These are phyloP conservation scores for Pseudopipra pipra DNA, from an alignment of 2,113 vertebrate species.

Conservation along the genomic window DNA sequence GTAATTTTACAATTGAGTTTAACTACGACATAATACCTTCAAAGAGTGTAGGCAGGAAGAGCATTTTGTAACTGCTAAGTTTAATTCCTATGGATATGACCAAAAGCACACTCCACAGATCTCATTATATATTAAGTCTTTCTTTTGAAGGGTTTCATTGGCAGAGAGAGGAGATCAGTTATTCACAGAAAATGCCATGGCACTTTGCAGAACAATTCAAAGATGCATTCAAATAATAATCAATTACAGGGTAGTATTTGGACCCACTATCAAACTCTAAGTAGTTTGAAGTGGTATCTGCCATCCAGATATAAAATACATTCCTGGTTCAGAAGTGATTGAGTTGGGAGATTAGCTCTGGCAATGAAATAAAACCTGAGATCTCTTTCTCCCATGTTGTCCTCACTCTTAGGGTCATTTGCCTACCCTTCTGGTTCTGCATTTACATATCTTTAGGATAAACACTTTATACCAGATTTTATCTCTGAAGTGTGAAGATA, in stretches of 20 bases:
- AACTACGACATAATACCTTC: background rate
- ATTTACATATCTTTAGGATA: conserved; percentile 61
- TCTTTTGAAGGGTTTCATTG: background rate
- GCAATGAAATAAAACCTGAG: background rate
- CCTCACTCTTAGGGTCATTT: background rate
- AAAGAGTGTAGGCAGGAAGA: background rate
- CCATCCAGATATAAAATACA: background rate
- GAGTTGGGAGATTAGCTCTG: background rate
- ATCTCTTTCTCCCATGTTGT: background rate
- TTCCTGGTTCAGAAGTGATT: background rate
- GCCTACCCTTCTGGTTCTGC: conserved; percentile 26
- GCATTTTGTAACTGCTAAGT: background rate
- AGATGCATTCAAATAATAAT: background rate
- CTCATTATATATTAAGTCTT: background rate
- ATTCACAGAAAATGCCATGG: background rate
- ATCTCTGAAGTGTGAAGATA: conserved; percentile 49
- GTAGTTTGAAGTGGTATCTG: background rate
- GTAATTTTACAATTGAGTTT: background rate
- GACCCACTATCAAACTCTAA: background rate
- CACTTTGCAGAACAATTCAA: background rate
- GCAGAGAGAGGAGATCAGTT: background rate
- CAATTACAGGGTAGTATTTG: background rate
- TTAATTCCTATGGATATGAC: background rate
- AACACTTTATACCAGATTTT: conserved; percentile 39
- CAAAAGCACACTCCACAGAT: background rate